Evolutionary conservation across 2,888 invertebrate genomes (phyloP).

Genomic region (Baccha elongata): DNA sequence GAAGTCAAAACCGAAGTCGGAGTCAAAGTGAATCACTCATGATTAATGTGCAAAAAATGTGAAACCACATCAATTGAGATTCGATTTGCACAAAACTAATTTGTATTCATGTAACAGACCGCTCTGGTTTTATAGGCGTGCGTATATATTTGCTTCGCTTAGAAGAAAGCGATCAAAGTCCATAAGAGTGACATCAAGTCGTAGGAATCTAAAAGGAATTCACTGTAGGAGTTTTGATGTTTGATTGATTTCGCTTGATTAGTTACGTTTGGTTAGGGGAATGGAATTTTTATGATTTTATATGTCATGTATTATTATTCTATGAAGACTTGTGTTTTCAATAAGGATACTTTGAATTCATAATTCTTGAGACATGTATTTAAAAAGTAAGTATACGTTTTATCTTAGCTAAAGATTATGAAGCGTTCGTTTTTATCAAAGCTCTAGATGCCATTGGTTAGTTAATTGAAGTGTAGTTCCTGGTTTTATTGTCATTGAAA

Average conservation of each 20-base stretch:
- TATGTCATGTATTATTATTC: no score
- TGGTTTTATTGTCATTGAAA: no score
- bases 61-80: conserved; percentile 43
- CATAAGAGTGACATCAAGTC: conserved; percentile 35
- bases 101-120: conserved; percentile 44
- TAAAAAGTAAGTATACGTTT: no score
- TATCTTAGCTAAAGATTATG: no score
- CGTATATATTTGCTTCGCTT: conserved; percentile 16
- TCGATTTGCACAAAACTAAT: conserved; percentile 40
- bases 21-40: conserved; percentile 34
- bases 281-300: no score
- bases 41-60: conserved; percentile 40
- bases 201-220: conserved; percentile 26
- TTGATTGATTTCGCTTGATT: conserved; percentile 18
- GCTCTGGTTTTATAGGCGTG: conserved; percentile 50
- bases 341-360: no score
- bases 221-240: conserved; percentile 15
- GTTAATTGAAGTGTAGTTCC: no score
- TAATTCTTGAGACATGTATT: no score
- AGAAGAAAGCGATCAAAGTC: conserved; percentile 48
- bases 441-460: no score
- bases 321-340: no score
- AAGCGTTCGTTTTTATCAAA: no score
- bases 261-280: no score
- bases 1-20: background rate